A percentile compares a stretch with the other conserved stretches of the same genome.
Evolutionary conservation across 2,797 vertebrate genomes (phyloP).

Genomic region (Urophycis tenuis): DNA sequence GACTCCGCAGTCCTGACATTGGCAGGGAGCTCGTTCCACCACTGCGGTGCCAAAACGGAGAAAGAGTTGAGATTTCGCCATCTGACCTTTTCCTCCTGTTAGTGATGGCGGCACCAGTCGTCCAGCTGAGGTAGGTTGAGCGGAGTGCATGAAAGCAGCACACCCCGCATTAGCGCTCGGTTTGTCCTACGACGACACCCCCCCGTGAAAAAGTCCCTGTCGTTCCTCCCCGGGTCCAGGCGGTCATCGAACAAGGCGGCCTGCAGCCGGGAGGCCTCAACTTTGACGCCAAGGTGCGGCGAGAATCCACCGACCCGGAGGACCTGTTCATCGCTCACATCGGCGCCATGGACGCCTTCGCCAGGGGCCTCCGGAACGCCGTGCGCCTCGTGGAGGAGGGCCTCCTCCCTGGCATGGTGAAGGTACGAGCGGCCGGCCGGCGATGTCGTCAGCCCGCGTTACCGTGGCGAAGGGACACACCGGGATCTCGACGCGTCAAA

Average conservation of each 20-base stretch:
- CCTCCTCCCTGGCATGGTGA: slow-evolving; percentile 52
- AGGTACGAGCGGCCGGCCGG: slow-evolving; percentile 34
- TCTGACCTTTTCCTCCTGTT: too few relatives aligned
- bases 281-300: slow-evolving; percentile 65
- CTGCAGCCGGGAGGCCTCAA: slow-evolving; percentile 67
- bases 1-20: too few relatives aligned
- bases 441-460: too few relatives aligned
- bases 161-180: neutral
- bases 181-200: too few relatives aligned
- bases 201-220: too few relatives aligned
- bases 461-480: too few relatives aligned
- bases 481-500: too few relatives aligned
- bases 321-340: slow-evolving; percentile 68
- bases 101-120: too few relatives aligned
- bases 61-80: too few relatives aligned
- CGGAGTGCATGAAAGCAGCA: neutral
- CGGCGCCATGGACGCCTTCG: slow-evolving; percentile 64
- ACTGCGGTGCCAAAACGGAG: too few relatives aligned
- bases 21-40: too few relatives aligned
- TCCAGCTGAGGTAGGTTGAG: too few relatives aligned
- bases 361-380: slow-evolving; percentile 64
- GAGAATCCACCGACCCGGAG: slow-evolving; percentile 65
- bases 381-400: slow-evolving; percentile 58
- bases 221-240: slow-evolving; percentile 31
- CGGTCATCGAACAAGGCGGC: slow-evolving; percentile 62